Percentiles rank a stretch among this genome's conserved stretches.
phyloP scores from a whole-genome alignment of 1,140 invertebrate species.

The Thaumetopoea pityocampa region DNA sequence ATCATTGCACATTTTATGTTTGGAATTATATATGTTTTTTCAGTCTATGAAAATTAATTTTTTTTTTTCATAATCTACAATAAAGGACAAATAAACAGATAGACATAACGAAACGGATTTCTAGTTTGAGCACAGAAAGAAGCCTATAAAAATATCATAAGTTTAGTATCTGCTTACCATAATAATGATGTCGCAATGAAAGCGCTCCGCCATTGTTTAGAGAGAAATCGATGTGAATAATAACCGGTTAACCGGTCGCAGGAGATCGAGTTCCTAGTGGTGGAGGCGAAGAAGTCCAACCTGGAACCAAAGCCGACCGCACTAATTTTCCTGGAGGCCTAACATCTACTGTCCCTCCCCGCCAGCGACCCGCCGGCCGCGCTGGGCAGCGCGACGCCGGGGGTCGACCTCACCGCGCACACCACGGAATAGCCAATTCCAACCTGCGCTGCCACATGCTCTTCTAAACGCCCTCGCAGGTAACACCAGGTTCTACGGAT shows the following conservation, averaged over 20 bases:
- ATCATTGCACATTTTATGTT: no score
- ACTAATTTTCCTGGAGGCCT: constrained; percentile 91
- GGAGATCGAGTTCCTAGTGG: constrained; percentile 93
- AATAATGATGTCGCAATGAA: no score
- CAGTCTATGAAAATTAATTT: no score
- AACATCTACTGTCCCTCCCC: constrained; percentile 88
- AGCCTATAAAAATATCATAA: no score
- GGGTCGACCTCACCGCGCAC: constrained; percentile 79
- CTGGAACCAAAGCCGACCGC: constrained; percentile 91
- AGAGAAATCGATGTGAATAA: constrained; percentile 1
- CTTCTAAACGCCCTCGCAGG: constrained; percentile 62
- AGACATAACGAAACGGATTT: no score
- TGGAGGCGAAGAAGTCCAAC: constrained; percentile 92
- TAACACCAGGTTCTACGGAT: constrained; percentile 55
- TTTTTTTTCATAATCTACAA: no score
- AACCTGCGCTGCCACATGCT: constrained; percentile 76
- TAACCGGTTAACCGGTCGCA: constrained; percentile 44
- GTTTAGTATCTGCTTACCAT: no score
- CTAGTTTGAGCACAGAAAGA: no score
- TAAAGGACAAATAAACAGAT: no score
- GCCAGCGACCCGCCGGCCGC: constrained; percentile 82
- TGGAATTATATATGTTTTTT: no score
- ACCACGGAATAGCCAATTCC: constrained; percentile 76
- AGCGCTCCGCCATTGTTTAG: no score
- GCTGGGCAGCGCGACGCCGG: constrained; percentile 77